phyloP scores from a whole-genome alignment of 2,888 invertebrate species.

The Kryphioiulus occultus region DNA sequence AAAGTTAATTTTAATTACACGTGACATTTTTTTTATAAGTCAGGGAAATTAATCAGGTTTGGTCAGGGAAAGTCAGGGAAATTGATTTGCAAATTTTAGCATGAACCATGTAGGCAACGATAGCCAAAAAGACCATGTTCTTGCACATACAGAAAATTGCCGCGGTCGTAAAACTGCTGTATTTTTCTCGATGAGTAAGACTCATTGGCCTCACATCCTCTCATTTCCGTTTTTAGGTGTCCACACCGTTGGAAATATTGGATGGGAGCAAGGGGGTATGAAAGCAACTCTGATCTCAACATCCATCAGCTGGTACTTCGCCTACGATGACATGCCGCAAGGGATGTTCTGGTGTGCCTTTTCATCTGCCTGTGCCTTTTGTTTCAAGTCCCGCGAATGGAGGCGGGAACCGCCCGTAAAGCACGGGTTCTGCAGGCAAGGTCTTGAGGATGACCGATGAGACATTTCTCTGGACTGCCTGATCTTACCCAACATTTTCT shows the following conservation, averaged over 20 bases:
- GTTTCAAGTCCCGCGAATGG: slow-evolving; percentile 81
- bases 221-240: slow-evolving; percentile 72
- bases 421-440: not conserved
- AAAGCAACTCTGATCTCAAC: slow-evolving; percentile 76
- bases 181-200: no score
- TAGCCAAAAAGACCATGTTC: no score
- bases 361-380: slow-evolving; percentile 72
- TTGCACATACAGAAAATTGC: no score
- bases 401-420: slow-evolving; percentile 62
- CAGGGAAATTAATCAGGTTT: no score
- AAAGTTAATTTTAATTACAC: no score
- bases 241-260: slow-evolving; percentile 90
- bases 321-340: slow-evolving; percentile 74
- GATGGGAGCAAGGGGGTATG: slow-evolving; percentile 77
- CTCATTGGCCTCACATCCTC: not conserved
- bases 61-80: no score
- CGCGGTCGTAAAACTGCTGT: no score
- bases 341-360: slow-evolving; percentile 66
- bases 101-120: no score
- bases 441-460: not conserved
- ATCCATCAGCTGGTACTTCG: slow-evolving; percentile 74
- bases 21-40: no score
- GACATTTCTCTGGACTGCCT: no score
- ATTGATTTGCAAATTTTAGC: no score
- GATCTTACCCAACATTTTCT: no score